Evolutionary conservation across 2,797 vertebrate genomes (phyloP), one percentile per base, ranked within the genome.

Genomic region (Oryzias dopingdopingensis): DNA sequence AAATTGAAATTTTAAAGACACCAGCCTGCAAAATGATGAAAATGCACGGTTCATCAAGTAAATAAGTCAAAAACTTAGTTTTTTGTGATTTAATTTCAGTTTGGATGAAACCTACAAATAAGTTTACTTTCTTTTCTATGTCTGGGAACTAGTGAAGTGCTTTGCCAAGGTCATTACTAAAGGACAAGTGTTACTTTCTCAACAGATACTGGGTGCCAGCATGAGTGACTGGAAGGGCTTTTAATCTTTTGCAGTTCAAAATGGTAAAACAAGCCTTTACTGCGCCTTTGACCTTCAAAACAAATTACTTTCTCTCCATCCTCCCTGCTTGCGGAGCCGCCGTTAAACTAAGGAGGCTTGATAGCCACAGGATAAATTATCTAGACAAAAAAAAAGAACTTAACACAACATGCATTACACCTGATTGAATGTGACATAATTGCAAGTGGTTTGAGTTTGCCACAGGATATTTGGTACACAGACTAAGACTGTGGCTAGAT

Each of bases 131-230:
- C 42, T 56, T 42, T 49, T 53, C 22, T 50, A 54, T 69, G 43
- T 69, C 56, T 69, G 53, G 65, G 44, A 47, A 22, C 20, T 22
- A 44, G 52, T 23, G 17, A 42, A 56, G 58, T 57, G 49, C 62
- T 57, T 52, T 37, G 63, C 74, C 76, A 81, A 82, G 76, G 84
- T 85, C 77, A 83, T 70, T 53, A 5, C 56, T 45, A 42, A 23
- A 24, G 32, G 32, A 20, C 32, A 3, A 49, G 61, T 42, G 37
- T 70, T 59, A 22, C 52, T 42, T 26, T 63, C 59, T 49, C 14
- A 4, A 51, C 62, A 57, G 67, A 79, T 67, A 48, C 49, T 8
- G 15, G 18, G 50, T 55, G 73, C 80, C 77, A 53, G 56, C 14
- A 4, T 80, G 76, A 84, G 69, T 79, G 76, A 83, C 73, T 61